Evolutionary conservation across 2,888 invertebrate genomes (phyloP).

Genomic region (Cyaniris semiargus): DNA sequence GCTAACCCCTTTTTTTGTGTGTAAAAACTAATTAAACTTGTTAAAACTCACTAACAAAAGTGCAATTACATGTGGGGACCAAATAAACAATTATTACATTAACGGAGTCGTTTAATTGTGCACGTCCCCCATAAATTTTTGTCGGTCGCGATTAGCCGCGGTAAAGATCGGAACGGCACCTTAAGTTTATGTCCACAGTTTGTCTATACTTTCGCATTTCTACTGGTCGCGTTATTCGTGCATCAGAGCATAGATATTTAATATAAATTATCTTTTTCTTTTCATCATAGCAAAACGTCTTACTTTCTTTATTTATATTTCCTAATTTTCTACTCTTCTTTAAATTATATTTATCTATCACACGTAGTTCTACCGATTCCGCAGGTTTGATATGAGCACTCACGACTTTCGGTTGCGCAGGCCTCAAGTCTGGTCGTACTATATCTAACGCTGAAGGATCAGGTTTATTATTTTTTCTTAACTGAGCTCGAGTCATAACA

Average conservation of each 20-base stretch:
- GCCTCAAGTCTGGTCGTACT: constrained; percentile 31
- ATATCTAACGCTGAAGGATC: constrained; percentile 27
- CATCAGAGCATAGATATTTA: constrained; percentile 28
- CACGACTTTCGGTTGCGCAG: constrained; percentile 38
- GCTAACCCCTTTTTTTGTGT: too few relatives aligned
- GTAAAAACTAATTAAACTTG: too few relatives aligned
- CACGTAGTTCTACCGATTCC: constrained; percentile 33
- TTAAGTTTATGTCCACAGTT: too few relatives aligned
- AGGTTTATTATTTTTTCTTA: constrained; percentile 18
- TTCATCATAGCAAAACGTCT: constrained; percentile 31
- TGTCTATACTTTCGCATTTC: too few relatives aligned
- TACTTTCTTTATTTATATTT: constrained; percentile 29
- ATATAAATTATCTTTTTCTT: constrained; percentile 30
- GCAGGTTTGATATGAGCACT: constrained; percentile 36
- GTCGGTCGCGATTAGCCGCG: too few relatives aligned
- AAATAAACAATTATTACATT: too few relatives aligned
- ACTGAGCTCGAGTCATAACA: constrained; percentile 35
- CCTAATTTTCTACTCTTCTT: constrained; percentile 10
- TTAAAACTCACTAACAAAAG: too few relatives aligned
- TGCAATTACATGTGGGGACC: too few relatives aligned
- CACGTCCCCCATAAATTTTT: too few relatives aligned
- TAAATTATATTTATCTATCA: constrained; percentile 28
- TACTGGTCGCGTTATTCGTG: constrained; percentile 35
- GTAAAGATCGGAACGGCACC: too few relatives aligned
- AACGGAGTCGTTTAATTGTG: too few relatives aligned